Base-by-base conservation (phyloP, 1,140 invertebrate species). In the Oscheius sp. region DNA sequence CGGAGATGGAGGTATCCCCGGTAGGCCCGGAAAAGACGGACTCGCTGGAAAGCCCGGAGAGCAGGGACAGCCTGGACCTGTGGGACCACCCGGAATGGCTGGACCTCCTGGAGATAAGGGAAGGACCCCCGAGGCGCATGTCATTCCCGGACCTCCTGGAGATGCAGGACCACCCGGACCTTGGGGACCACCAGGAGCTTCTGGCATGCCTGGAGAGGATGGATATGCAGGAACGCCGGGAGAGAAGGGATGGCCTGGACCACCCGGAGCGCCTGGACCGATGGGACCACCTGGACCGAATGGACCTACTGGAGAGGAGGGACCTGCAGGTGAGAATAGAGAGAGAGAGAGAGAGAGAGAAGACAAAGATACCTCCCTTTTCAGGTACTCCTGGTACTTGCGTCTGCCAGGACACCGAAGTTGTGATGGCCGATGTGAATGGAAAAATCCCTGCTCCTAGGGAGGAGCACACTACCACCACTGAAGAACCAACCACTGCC, bases 401-500 rank as follows among this genome's bases (percentile, higher is more conserved):
- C 67, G 82, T 83, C 4, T 83, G 82, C 67, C 82, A 83, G 75
- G 82, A 83, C 63, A 83, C 82, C 3, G 82, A 83, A 75, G 82
- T 83, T 34, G 83, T 83, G 2, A 76, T 83, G 35, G 68, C 81
- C 15, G 81, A 83, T 67, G 68, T 49, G 26, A 59, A 71, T 26
- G 80, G 80, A 32, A 49, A 49, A 35, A 75, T 76, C 55, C 78
- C 80, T n/a, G 80, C 80, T 23, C 64, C 76, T 18, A 29, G 75
- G 18, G 68, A 81, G 28, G 69, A 80, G 23, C 15, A 15, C 49
- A 15, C 49, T 4, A 55, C 49, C 15, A n/a, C n/a, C 29, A 68
- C 76, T 10, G 42, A 68, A 31, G 31, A 42, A 7, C 46, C 66
- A 23, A n/a, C 66, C 3, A n/a, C 7, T 4, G 49, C 49, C 49